Evolutionary conservation across 2,888 invertebrate genomes (phyloP), one percentile per base, ranked within the genome.

Genomic region (Chloromyia formosa): DNA sequence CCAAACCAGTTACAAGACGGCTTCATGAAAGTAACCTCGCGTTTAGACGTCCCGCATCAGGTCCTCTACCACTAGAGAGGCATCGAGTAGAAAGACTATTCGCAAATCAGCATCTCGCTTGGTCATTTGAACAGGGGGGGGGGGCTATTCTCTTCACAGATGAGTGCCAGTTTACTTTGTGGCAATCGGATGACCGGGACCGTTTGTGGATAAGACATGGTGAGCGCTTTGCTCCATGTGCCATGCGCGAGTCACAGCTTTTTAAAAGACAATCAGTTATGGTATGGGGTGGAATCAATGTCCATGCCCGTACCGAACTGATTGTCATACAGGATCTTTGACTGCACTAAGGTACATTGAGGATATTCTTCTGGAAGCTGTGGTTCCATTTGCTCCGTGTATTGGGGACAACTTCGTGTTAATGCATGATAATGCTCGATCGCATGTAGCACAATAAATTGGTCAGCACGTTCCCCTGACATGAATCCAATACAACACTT

Each of bases 1-100:
- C 53, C 16, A 53, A 53, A 53, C 14, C 53, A 12, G 53, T 53
- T 53, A 53, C 16, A 7, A 53, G 53, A 53, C 4, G 53, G 53
- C 53, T 53, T 14, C 53, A 14, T 53, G 53, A 12, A 53, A 53
- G 16, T 53, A 53, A 53, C 4, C 53, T 53, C 14, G 53, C 14
- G 53, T 53, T 16, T 53, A 53, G 53, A 7, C 53, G 53, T 53
- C 53, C 53, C 53, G n/a, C n/a, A n/a, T n/a, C n/a, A n/a, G n/a
- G n/a, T n/a, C 42, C 42, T 42, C 12, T 42, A 42, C 42, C 12
- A 42, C 42, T 42, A 12, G 12, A 9, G 42, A n/a, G 42, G 12
- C 42, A 42, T 42, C 42, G 42, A 42, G 42, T n/a, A n/a, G n/a
- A n/a, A 12, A 42, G 42, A 42, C 42, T 42, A 9, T 12, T 42